Conservation (phyloP, 2,113 vertebrate genomes). For the Phainopepla nitens region DNA sequence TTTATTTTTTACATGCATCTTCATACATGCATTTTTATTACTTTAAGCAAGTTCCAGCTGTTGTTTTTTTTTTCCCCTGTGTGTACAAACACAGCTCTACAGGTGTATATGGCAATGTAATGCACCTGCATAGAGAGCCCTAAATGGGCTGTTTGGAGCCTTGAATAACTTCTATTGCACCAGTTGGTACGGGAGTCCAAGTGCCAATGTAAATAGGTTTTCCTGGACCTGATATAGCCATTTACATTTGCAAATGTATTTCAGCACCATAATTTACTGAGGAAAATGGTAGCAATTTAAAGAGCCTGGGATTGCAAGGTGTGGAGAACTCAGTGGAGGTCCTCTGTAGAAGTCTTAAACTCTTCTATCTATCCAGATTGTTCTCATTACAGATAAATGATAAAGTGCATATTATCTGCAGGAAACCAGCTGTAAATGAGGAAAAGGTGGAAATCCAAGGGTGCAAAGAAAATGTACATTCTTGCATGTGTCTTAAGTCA, state of each 20-base stretch:
- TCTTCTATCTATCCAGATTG: not conserved
- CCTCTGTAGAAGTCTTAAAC: slow-evolving; percentile 10
- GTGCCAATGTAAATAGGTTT: not conserved
- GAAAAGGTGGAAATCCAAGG: slow-evolving; percentile 41
- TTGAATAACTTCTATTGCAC: not conserved
- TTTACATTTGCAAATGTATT: slow-evolving; percentile 47
- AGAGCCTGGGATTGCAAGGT: not conserved
- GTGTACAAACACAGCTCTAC: not conserved
- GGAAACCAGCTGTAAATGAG: slow-evolving; percentile 16
- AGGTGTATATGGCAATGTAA: not conserved
- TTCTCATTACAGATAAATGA: not conserved
- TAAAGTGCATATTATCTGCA: not conserved
- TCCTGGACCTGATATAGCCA: slow-evolving; percentile 28
- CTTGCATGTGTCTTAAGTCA: slow-evolving; percentile 33
- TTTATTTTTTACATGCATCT: not conserved
- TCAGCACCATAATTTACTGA: slow-evolving; percentile 53
- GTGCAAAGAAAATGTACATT: slow-evolving; percentile 40
- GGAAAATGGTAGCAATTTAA: slow-evolving; percentile 54
- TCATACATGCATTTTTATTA: not conserved
- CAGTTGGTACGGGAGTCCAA: not conserved
- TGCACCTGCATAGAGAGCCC: not conserved
- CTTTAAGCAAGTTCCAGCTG: not conserved
- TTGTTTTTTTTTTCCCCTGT: not conserved
- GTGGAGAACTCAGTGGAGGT: not conserved
- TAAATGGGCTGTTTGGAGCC: not conserved